phyloP scores from a whole-genome alignment of 2,797 vertebrate genomes.

The Chaenodraco wilsoni region DNA sequence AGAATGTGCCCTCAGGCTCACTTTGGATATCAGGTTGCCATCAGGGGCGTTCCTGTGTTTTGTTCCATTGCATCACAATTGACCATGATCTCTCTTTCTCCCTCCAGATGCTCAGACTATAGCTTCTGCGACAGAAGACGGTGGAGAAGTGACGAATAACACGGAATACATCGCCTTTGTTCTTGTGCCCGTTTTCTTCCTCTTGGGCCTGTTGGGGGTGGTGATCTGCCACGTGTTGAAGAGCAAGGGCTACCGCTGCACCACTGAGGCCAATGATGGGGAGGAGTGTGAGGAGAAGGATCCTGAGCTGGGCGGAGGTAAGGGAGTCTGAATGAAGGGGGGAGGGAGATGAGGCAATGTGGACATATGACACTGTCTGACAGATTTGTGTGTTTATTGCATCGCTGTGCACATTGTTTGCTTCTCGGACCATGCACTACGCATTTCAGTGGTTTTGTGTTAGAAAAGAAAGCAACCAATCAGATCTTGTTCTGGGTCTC shows the following conservation, averaged over 20 bases:
- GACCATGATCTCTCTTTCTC: background rate
- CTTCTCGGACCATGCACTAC: too few species aligned
- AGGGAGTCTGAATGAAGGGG: background rate
- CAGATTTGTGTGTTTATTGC: constrained; percentile 1
- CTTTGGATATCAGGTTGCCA: constrained; percentile 22
- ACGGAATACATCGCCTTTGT: constrained; percentile 86
- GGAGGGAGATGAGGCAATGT: background rate
- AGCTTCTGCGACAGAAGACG: accelerated
- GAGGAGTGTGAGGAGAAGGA: constrained; percentile 52
- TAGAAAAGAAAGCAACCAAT: too few species aligned
- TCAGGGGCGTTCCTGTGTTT: constrained; percentile 9
- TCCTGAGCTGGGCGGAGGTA: constrained; percentile 70
- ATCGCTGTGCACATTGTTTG: background rate
- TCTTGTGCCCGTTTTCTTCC: constrained; percentile 92
- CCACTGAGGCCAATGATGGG: constrained; percentile 87
- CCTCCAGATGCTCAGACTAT: constrained; percentile 28
- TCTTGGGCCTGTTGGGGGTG: constrained; percentile 92
- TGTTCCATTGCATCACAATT: too few species aligned
- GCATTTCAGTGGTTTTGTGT: too few species aligned
- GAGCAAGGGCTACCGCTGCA: constrained; percentile 96
- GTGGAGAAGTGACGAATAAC: background rate
- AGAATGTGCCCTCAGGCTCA: background rate
- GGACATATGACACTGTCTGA: background rate
- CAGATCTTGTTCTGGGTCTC: too few species aligned
- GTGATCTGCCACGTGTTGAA: constrained; percentile 95